Evolutionary conservation across 2,113 vertebrate species (phyloP).

Genomic region (Perognathus longimembris): DNA sequence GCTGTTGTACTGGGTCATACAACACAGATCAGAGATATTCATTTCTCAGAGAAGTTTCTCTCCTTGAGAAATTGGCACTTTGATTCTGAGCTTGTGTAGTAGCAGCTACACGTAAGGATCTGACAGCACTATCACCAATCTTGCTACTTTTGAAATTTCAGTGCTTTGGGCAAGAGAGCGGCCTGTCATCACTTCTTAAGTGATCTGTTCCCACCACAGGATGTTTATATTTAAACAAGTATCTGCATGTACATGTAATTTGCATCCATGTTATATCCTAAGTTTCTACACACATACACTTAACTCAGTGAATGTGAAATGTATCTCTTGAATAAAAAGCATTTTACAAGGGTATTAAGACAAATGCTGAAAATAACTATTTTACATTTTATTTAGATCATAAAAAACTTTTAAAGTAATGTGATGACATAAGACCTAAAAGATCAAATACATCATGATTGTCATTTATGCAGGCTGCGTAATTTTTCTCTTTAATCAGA

Average conservation of each 20-base stretch:
- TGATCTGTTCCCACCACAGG: conserved; percentile 59
- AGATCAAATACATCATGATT: conserved; percentile 81
- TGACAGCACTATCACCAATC: conserved; percentile 34
- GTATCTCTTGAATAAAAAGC: conserved; percentile 67
- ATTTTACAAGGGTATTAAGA: conserved; percentile 71
- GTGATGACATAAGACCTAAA: conserved; percentile 76
- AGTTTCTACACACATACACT: conserved; percentile 79
- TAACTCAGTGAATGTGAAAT: conserved; percentile 77
- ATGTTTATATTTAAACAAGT: conserved; percentile 85
- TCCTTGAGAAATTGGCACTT: conserved; percentile 78
- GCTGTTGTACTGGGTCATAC: conserved; percentile 68
- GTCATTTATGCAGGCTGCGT: conserved; percentile 80
- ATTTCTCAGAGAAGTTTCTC: conserved; percentile 70
- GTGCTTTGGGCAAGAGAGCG: conserved; percentile 61
- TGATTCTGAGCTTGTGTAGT: conserved; percentile 42
- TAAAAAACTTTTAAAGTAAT: conserved; percentile 69
- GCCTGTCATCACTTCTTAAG: conserved; percentile 46
- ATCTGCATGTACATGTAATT: conserved; percentile 79
- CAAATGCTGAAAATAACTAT: conserved; percentile 71
- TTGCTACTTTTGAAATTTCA: conserved; percentile 52
- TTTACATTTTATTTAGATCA: conserved; percentile 76
- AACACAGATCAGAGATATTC: conserved; percentile 74
- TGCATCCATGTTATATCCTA: conserved; percentile 77
- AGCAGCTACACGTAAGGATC: neutral
- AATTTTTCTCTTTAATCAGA: conserved; percentile 86